A percentile compares a stretch with the other conserved stretches of the same genome.
Conservation (phyloP, 2,113 vertebrate genomes). For the Barbus barbus region DNA sequence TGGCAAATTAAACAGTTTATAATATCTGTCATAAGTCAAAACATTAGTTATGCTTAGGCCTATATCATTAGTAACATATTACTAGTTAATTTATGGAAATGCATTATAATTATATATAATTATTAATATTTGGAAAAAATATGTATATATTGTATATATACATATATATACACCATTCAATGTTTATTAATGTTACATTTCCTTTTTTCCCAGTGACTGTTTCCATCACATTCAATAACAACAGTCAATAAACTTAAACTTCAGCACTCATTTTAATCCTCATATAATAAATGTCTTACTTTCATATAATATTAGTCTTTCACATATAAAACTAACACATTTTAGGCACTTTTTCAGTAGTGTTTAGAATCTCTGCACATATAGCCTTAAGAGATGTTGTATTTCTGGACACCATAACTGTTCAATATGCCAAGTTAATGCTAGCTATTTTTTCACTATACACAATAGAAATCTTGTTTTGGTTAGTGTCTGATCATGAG, state of each 20-base stretch:
- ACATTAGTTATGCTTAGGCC: background rate
- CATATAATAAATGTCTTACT: background rate
- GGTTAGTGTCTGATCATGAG: conserved; percentile 19
- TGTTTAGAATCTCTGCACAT: background rate
- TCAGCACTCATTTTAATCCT: background rate
- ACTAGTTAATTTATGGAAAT: background rate
- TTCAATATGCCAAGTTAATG: background rate
- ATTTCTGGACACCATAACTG: background rate
- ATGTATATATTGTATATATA: no score
- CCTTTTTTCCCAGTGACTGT: background rate
- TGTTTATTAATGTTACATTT: background rate
- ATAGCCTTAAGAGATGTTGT: background rate
- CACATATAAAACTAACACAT: background rate
- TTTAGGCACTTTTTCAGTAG: background rate
- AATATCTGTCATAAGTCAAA: background rate
- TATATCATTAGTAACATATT: background rate
- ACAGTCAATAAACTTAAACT: background rate
- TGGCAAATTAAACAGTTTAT: background rate
- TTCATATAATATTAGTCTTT: background rate
- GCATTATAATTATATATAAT: background rate
- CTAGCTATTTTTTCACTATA: background rate
- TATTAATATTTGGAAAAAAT: no score
- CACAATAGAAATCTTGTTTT: background rate
- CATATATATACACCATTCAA: no score
- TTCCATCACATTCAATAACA: background rate